Evolutionary conservation across 2,888 invertebrate genomes (phyloP).

Genomic region (Gibbula magus): DNA sequence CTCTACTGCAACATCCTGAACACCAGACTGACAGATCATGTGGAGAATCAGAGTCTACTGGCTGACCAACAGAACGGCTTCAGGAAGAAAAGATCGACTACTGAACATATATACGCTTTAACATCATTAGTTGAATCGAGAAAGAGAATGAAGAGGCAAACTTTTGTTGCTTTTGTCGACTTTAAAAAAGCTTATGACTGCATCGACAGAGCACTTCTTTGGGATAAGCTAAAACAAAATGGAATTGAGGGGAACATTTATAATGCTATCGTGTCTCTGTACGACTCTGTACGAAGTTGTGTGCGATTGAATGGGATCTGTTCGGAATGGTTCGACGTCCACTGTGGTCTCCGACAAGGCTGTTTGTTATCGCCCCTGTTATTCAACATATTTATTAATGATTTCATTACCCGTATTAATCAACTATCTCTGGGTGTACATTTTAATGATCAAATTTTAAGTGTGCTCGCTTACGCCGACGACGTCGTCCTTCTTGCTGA

Average conservation of each 20-base stretch:
- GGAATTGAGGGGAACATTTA: slow-evolving; percentile 24
- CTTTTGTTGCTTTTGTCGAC: slow-evolving; percentile 10
- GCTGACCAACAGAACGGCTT: slow-evolving; percentile 37
- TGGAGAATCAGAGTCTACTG: neutral
- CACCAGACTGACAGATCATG: slow-evolving; percentile 8
- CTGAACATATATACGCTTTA: slow-evolving; percentile 26
- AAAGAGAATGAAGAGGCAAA: slow-evolving; percentile 23
- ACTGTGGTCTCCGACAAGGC: slow-evolving; percentile 35
- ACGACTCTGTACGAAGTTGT: slow-evolving; percentile 27
- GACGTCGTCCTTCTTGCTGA: slow-evolving; percentile 37
- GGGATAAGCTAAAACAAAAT: neutral
- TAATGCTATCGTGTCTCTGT: slow-evolving; percentile 26
- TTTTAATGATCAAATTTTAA: slow-evolving; percentile 29
- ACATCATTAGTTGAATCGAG: slow-evolving; percentile 27
- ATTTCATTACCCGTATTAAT: slow-evolving; percentile 29
- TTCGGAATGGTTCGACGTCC: slow-evolving; percentile 35
- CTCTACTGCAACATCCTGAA: slow-evolving; percentile 30
- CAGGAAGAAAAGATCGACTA: slow-evolving; percentile 24
- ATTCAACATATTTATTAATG: slow-evolving; percentile 39
- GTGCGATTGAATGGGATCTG: slow-evolving; percentile 20
- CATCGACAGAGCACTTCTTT: slow-evolving; percentile 28
- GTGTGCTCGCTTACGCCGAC: slow-evolving; percentile 39
- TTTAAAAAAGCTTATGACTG: neutral
- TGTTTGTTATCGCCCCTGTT: slow-evolving; percentile 41
- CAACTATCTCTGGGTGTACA: slow-evolving; percentile 28